A percentile compares a stretch with the other conserved stretches of the same genome.
Evolutionary conservation across 2,113 vertebrate species (phyloP).

Genomic region (Planiliza haematocheilus): DNA sequence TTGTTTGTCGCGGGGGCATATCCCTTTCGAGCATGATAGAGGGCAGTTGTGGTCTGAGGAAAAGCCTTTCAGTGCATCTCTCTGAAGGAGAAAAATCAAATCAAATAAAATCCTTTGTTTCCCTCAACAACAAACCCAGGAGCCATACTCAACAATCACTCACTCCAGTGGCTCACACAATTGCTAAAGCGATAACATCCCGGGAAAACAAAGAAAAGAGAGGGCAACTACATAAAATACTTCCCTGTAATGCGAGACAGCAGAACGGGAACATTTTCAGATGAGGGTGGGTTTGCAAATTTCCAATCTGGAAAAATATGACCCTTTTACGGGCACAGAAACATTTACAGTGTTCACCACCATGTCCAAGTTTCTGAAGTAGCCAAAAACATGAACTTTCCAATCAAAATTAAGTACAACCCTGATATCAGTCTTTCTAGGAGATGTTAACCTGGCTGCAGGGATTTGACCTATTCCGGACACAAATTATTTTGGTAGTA

Average conservation of each 20-base stretch:
- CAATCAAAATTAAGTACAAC: no score
- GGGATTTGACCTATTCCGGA: no score
- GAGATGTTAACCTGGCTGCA: no score
- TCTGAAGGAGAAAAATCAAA: slow-evolving; percentile 72
- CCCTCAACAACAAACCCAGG: slow-evolving; percentile 70
- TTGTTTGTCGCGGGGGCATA: slow-evolving; percentile 60
- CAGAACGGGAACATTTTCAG: slow-evolving; percentile 3
- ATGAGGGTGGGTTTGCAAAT: slow-evolving; percentile 20
- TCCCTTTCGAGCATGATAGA: slow-evolving; percentile 49
- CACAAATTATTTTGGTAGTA: no score
- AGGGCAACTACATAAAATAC: slow-evolving; percentile 50
- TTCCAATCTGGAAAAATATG: slow-evolving; percentile 35
- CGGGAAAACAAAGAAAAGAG: slow-evolving; percentile 16
- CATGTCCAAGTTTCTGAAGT: no score
- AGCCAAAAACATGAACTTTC: no score
- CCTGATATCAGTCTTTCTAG: no score
- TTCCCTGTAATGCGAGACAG: slow-evolving; percentile 48
- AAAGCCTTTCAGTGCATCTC: slow-evolving; percentile 52
- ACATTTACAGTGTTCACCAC: neutral
- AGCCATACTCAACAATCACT: slow-evolving; percentile 76
- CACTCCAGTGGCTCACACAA: slow-evolving; percentile 76
- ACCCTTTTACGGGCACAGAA: neutral
- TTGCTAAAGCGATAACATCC: slow-evolving; percentile 69
- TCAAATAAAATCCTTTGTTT: slow-evolving; percentile 74
- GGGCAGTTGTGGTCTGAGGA: slow-evolving; percentile 70